phyloP scores from a whole-genome alignment of 2,888 invertebrate genomes.

The Scaptomyza polygonia region DNA sequence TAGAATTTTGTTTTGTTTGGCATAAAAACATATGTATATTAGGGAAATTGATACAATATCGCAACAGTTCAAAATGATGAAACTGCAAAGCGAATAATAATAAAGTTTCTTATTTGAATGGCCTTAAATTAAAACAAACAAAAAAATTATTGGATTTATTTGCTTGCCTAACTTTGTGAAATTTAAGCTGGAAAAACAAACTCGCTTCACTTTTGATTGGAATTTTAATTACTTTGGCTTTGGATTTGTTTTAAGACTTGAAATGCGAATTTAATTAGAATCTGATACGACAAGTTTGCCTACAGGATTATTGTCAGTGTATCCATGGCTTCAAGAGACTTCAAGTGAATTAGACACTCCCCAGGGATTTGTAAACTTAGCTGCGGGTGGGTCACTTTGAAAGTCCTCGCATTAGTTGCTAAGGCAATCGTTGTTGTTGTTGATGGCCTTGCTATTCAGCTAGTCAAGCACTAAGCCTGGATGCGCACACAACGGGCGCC shows the following conservation, averaged over 20 bases:
- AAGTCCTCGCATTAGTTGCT: conserved; percentile 5
- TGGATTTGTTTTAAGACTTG: not conserved
- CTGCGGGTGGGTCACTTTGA: not conserved
- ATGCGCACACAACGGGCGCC: conserved; percentile 26
- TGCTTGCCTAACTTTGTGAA: not conserved
- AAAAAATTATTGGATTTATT: too few relatives aligned
- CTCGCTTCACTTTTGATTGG: not conserved
- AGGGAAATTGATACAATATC: too few relatives aligned
- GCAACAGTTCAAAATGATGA: not conserved
- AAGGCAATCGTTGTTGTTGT: not conserved
- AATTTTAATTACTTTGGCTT: not conserved
- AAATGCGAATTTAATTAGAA: not conserved
- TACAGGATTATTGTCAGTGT: not conserved
- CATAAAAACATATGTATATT: too few relatives aligned
- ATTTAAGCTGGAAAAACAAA: not conserved
- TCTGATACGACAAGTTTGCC: not conserved
- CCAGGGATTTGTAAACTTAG: conserved; percentile 1
- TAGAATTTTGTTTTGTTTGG: not conserved
- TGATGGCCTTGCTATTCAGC: conserved; percentile 1
- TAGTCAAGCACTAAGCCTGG: conserved; percentile 2
- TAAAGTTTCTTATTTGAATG: too few relatives aligned
- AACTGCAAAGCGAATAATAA: too few relatives aligned
- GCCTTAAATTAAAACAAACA: too few relatives aligned
- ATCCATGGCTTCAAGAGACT: not conserved
- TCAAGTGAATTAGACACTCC: conserved; percentile 13